Evolutionary conservation across 2,797 vertebrate species (phyloP).

Genomic region (Channallabes apus): DNA sequence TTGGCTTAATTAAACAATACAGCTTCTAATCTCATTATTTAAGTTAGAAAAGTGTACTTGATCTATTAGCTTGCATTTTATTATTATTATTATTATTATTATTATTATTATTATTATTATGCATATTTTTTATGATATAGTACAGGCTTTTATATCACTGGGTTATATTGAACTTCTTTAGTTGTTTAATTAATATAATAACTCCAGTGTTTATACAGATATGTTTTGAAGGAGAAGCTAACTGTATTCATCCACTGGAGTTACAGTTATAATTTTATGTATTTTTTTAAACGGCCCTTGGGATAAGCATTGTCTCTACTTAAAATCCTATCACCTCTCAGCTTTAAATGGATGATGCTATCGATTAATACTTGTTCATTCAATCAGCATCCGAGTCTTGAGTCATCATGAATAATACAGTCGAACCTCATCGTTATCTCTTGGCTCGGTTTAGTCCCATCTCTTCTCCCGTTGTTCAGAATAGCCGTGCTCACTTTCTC

Average conservation of each 20-base stretch:
- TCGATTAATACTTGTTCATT: background rate
- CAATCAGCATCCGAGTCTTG: background rate
- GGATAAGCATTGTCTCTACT: background rate
- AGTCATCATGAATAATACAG: slow-evolving; percentile 25
- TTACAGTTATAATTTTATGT: background rate
- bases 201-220: background rate
- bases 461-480: background rate
- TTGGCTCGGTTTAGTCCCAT: slow-evolving; percentile 11
- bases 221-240: background rate
- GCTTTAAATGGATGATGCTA: background rate
- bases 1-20: background rate
- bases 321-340: background rate
- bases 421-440: background rate
- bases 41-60: background rate
- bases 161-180: background rate
- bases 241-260: background rate
- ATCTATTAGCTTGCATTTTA: background rate
- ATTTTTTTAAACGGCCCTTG: background rate
- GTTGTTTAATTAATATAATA: background rate
- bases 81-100: too few relatives aligned
- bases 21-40: background rate
- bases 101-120: too few relatives aligned
- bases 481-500: slow-evolving; percentile 8
- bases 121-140: too few relatives aligned
- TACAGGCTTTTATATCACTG: background rate